phyloP scores from a whole-genome alignment of 2,888 invertebrate species.

The Luffia ferchaultella region DNA sequence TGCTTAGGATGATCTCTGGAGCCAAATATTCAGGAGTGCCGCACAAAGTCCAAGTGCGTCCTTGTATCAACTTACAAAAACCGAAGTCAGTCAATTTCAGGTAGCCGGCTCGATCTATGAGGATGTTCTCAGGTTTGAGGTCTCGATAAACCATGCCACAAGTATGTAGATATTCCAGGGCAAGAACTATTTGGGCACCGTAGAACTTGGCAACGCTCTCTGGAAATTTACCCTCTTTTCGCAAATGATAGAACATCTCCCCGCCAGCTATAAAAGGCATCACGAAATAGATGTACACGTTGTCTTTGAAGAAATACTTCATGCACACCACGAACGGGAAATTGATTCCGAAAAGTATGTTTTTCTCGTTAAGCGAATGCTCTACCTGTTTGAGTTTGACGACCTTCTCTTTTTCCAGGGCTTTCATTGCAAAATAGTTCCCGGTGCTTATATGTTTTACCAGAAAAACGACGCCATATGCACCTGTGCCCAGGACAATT shows the following conservation, averaged over 20 bases:
- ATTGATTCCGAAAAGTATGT: slow-evolving; percentile 82
- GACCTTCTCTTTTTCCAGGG: slow-evolving; percentile 85
- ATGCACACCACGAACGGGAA: slow-evolving; percentile 90
- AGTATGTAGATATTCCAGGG: slow-evolving; percentile 89
- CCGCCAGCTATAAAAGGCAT: slow-evolving; percentile 86
- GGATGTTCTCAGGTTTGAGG: slow-evolving; percentile 91
- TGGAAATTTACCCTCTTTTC: slow-evolving; percentile 71
- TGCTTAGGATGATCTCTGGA: slow-evolving; percentile 89
- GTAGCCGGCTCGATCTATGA: slow-evolving; percentile 82
- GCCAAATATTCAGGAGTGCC: slow-evolving; percentile 98
- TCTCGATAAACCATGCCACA: slow-evolving; percentile 90
- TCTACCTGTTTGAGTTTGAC: slow-evolving; percentile 87
- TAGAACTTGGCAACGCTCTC: slow-evolving; percentile 87
- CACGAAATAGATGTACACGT: slow-evolving; percentile 82
- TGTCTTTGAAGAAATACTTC: slow-evolving; percentile 87
- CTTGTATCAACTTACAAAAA: slow-evolving; percentile 83
- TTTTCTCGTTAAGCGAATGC: slow-evolving; percentile 90
- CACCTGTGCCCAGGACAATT: slow-evolving; percentile 85
- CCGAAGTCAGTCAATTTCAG: slow-evolving; percentile 93
- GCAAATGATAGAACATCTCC: slow-evolving; percentile 83
- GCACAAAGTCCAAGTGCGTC: slow-evolving; percentile 90
- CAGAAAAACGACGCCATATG: slow-evolving; percentile 87
- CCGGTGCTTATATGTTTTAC: slow-evolving; percentile 65
- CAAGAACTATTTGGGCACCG: slow-evolving; percentile 87
- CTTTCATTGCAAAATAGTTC: slow-evolving; percentile 85